phyloP scores from a whole-genome alignment of 2,113 vertebrate species.

The Laticauda colubrina region DNA sequence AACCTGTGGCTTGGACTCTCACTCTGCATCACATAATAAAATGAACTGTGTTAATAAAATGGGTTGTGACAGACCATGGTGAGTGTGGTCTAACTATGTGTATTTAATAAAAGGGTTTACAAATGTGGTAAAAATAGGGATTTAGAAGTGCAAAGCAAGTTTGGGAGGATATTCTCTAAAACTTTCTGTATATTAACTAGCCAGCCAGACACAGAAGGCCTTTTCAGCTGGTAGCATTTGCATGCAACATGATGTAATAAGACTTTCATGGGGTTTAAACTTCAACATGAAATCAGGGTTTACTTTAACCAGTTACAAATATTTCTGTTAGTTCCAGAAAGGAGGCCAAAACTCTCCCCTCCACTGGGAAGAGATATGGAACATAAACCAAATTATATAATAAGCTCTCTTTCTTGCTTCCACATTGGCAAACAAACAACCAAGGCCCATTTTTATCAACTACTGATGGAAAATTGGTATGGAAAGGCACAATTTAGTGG shows the following conservation, averaged over 20 bases:
- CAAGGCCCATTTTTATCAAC: not conserved
- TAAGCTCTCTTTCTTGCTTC: not conserved
- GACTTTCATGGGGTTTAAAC: not conserved
- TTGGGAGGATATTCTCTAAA: slow-evolving; percentile 30
- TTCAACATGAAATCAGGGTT: slow-evolving; percentile 17
- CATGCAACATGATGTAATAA: not conserved
- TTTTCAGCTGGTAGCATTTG: slow-evolving; percentile 14
- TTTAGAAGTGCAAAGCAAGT: slow-evolving; percentile 29
- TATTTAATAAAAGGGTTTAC: slow-evolving; percentile 56
- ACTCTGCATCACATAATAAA: slow-evolving; percentile 40
- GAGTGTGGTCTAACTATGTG: slow-evolving; percentile 46
- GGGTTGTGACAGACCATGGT: slow-evolving; percentile 48
- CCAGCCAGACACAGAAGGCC: not conserved
- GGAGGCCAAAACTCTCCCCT: not conserved
- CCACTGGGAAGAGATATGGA: not conserved
- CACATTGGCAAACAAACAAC: not conserved
- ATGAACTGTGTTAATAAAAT: slow-evolving; percentile 55
- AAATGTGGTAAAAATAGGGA: slow-evolving; percentile 37
- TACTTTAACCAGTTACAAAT: not conserved
- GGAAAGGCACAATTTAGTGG: not conserved
- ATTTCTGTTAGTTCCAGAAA: not conserved
- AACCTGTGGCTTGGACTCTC: slow-evolving; percentile 54
- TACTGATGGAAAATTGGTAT: not conserved
- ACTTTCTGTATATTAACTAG: not conserved
- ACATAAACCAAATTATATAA: not conserved